A percentile compares a stretch with the other conserved stretches of the same genome.
Evolutionary conservation across 2,797 vertebrate species (phyloP).

Genomic region (Phalanger gymnotis): DNA sequence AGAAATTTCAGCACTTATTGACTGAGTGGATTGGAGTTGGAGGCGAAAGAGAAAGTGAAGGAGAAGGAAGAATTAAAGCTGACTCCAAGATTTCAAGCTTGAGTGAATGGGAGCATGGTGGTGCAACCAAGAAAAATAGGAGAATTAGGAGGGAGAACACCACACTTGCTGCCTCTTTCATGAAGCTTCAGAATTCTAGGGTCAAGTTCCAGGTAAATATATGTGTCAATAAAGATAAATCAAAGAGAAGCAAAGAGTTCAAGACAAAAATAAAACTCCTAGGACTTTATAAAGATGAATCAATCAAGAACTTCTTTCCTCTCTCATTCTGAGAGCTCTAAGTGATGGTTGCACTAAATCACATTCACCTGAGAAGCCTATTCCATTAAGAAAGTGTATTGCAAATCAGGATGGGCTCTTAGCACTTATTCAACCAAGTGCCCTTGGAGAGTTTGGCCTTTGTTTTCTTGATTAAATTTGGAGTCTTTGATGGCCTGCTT

Average conservation of each 20-base stretch:
- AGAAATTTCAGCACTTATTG: not conserved
- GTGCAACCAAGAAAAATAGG: not conserved
- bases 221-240: not conserved
- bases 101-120: not conserved
- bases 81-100: not conserved
- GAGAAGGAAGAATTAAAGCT: not conserved
- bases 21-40: not conserved
- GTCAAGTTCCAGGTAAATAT: not conserved
- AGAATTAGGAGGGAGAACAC: not conserved
- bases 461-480: too few species aligned
- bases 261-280: not conserved
- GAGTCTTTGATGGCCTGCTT: too few species aligned
- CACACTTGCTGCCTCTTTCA: not conserved
- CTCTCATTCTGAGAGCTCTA: not conserved
- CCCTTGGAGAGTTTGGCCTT: too few species aligned
- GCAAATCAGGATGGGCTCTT: too few species aligned
- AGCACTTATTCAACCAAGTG: too few species aligned
- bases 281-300: not conserved
- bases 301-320: not conserved
- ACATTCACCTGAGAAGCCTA: not conserved
- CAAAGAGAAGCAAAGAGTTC: slow-evolving; percentile 1
- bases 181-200: not conserved
- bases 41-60: not conserved
- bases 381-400: not conserved
- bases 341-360: not conserved